phyloP scores from a whole-genome alignment of 2,888 invertebrate species.

The Hartigia nigra region DNA sequence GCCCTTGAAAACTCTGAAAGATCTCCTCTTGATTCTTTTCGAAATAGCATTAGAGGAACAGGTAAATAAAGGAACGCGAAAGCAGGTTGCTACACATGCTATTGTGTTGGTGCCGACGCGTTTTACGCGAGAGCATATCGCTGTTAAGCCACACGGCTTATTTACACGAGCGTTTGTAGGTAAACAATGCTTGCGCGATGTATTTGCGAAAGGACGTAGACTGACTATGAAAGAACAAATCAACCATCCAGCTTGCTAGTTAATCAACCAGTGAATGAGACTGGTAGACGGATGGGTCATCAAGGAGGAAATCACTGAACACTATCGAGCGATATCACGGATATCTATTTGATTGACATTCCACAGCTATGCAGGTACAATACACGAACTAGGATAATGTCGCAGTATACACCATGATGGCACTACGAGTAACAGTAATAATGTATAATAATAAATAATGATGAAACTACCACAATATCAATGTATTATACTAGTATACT shows the following conservation, averaged over 20 bases:
- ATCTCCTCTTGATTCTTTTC: not conserved
- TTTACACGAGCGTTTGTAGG: slow-evolving; percentile 1
- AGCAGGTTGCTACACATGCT: not conserved
- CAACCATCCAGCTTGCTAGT: not conserved
- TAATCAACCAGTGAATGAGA: not conserved
- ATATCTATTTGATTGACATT: not conserved
- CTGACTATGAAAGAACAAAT: not conserved
- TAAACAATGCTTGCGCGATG: not conserved
- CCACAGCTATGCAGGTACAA: not conserved
- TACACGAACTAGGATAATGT: not conserved
- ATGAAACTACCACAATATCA: not conserved
- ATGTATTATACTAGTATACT: not conserved
- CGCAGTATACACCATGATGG: not conserved
- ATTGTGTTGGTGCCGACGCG: not conserved
- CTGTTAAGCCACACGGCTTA: not conserved
- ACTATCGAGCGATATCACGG: not conserved
- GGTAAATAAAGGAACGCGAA: not conserved
- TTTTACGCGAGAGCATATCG: not conserved
- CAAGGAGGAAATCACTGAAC: not conserved
- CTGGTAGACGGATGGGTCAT: not conserved
- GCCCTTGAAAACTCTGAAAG: not conserved
- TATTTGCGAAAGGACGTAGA: not conserved
- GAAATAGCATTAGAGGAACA: not conserved
- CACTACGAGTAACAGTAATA: not conserved
- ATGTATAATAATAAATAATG: not conserved